Percentiles rank a stretch among this genome's conserved stretches.
Evolutionary conservation across 2,797 vertebrate genomes (phyloP).

Genomic region (Cossypha dichroa): DNA sequence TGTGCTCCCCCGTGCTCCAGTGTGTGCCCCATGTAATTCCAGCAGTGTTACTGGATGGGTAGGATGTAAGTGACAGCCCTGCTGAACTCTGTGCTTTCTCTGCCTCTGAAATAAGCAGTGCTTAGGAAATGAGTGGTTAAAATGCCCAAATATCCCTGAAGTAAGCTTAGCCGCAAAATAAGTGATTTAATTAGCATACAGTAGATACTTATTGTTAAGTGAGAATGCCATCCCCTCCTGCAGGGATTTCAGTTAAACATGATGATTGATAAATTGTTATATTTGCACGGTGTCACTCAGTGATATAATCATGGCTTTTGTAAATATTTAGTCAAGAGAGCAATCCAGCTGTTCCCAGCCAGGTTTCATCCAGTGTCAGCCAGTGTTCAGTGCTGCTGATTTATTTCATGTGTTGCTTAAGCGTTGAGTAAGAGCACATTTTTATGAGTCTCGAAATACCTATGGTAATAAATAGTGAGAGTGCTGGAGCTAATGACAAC

Average conservation of each 20-base stretch:
- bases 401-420: constrained; percentile 78
- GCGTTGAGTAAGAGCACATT: constrained; percentile 75
- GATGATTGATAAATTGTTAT: constrained; percentile 85
- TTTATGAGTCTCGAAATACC: constrained; percentile 81
- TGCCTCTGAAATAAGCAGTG: background rate
- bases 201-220: constrained; percentile 77
- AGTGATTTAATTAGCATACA: constrained; percentile 75
- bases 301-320: constrained; percentile 82
- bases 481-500: constrained; percentile 66
- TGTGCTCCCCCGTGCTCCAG: rapidly evolving
- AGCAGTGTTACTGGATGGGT: background rate
- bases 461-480: constrained; percentile 78
- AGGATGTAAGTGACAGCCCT: background rate
- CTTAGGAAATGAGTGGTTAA: constrained; percentile 39
- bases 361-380: constrained; percentile 78
- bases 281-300: constrained; percentile 76
- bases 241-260: constrained; percentile 76
- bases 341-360: constrained; percentile 82
- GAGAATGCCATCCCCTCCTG: constrained; percentile 72
- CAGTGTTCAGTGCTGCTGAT: constrained; percentile 72
- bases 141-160: constrained; percentile 54
- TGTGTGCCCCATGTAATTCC: background rate
- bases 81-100: background rate
- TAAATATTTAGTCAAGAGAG: constrained; percentile 86
- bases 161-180: constrained; percentile 69